Percentiles rank a stretch among this genome's conserved stretches.
These are phyloP conservation scores for Pseudoatta argentina DNA, from an alignment of 1,140 invertebrate species.

Conservation along the genomic window DNA sequence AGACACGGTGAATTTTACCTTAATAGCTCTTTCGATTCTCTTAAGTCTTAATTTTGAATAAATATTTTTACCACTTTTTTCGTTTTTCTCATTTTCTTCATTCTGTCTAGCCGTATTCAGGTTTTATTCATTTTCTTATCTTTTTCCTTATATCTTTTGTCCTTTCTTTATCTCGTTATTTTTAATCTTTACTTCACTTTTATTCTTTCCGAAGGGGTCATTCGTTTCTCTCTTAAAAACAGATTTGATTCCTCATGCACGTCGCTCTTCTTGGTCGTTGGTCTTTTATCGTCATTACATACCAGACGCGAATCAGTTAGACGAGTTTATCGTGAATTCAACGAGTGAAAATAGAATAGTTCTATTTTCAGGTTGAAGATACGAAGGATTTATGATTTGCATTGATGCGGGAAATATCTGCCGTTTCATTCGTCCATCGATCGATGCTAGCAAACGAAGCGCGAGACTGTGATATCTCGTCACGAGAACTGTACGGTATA, in stretches of 20 bases:
- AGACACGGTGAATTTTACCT: background rate
- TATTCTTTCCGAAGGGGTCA: slow-evolving; percentile 5
- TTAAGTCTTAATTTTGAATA: slow-evolving; percentile 53
- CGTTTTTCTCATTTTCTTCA: background rate
- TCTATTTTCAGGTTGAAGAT: slow-evolving; percentile 48
- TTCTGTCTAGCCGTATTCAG: background rate
- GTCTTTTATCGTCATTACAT: slow-evolving; percentile 39
- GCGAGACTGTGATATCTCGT: slow-evolving; percentile 6
- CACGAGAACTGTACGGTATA: background rate
- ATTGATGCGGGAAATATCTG: slow-evolving; percentile 11
- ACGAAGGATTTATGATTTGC: slow-evolving; percentile 59
- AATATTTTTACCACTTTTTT: slow-evolving; percentile 41
- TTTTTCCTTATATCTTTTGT: background rate
- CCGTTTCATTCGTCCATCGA: background rate
- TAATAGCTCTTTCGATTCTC: background rate
- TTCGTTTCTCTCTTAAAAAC: slow-evolving; percentile 62
- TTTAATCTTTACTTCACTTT: background rate
- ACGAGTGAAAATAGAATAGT: slow-evolving; percentile 59
- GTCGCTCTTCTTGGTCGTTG: slow-evolving; percentile 15
- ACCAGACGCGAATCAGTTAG: background rate
- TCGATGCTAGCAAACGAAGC: slow-evolving; percentile 5
- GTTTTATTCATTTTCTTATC: slow-evolving; percentile 36
- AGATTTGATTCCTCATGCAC: slow-evolving; percentile 43
- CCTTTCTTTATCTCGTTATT: background rate
- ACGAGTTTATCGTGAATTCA: slow-evolving; percentile 57